phyloP scores from a whole-genome alignment of 64 coral and sea anemone genomes.

The Montipora efflorescens region DNA sequence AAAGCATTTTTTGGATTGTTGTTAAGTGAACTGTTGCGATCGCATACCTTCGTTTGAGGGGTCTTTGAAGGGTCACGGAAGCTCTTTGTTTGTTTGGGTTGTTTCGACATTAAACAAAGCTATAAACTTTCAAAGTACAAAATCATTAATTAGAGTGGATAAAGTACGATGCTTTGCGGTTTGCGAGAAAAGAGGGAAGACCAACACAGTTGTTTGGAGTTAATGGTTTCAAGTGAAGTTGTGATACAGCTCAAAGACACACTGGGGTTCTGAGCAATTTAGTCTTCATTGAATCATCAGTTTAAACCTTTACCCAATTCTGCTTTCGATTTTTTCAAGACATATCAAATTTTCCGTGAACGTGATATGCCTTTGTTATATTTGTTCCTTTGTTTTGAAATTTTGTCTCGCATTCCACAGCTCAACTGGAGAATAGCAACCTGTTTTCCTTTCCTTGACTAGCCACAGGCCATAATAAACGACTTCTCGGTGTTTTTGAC shows the following conservation, averaged over 20 bases:
- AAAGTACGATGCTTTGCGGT: background rate
- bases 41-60: background rate
- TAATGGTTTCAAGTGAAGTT: background rate
- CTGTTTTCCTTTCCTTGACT: too few relatives aligned
- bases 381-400: too few relatives aligned
- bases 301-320: too few relatives aligned
- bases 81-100: background rate
- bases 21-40: background rate
- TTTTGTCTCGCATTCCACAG: too few relatives aligned
- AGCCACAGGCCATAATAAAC: too few relatives aligned
- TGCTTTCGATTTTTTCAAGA: too few relatives aligned
- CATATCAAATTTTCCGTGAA: too few relatives aligned
- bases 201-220: background rate
- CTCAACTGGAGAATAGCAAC: too few relatives aligned
- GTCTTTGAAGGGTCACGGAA: background rate
- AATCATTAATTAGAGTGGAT: background rate
- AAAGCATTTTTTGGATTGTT: background rate
- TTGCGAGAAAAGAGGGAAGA: background rate
- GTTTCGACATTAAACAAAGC: background rate
- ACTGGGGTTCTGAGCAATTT: too few relatives aligned
- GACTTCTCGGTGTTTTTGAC: too few relatives aligned
- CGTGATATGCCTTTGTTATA: too few relatives aligned
- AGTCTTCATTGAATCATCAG: too few relatives aligned
- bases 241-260: background rate
- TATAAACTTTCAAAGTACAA: background rate